Conservation (phyloP, 2,797 vertebrate species). For the Crypturellus tataupa region DNA sequence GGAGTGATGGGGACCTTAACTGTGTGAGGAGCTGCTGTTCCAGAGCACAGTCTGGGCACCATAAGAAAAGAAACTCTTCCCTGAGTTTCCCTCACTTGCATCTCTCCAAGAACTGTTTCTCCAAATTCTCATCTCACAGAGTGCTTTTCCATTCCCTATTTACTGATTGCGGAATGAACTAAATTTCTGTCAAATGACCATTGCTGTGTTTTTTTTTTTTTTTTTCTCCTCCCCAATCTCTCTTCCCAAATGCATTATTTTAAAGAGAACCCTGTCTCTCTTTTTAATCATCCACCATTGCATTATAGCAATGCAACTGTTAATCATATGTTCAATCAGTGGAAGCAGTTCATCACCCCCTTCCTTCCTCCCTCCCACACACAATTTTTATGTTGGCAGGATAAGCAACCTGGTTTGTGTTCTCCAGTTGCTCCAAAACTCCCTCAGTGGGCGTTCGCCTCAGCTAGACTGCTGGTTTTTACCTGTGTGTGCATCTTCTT, state of each 20-base stretch:
- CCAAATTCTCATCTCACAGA: background rate
- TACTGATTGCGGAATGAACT: background rate
- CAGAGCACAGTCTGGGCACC: too few species aligned
- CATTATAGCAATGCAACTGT: background rate
- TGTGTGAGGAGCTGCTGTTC: background rate
- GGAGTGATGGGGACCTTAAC: background rate
- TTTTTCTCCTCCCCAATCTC: background rate
- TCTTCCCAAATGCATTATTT: background rate
- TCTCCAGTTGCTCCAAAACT: background rate
- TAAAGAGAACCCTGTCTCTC: background rate
- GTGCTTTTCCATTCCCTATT: background rate
- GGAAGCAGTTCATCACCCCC: background rate
- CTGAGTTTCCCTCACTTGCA: background rate
- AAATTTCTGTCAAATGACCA: background rate
- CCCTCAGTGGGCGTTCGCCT: background rate
- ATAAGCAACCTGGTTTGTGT: background rate
- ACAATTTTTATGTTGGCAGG: background rate
- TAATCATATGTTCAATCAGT: background rate
- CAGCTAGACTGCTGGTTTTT: background rate
- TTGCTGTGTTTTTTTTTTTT: background rate
- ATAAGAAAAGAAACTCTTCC: background rate
- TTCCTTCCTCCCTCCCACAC: accelerated
- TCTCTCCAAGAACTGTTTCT: background rate
- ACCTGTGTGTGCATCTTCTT: background rate
- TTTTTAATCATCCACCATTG: background rate